Conservation (phyloP, 2,797 vertebrate genomes). For the Enteromius radiatus region DNA sequence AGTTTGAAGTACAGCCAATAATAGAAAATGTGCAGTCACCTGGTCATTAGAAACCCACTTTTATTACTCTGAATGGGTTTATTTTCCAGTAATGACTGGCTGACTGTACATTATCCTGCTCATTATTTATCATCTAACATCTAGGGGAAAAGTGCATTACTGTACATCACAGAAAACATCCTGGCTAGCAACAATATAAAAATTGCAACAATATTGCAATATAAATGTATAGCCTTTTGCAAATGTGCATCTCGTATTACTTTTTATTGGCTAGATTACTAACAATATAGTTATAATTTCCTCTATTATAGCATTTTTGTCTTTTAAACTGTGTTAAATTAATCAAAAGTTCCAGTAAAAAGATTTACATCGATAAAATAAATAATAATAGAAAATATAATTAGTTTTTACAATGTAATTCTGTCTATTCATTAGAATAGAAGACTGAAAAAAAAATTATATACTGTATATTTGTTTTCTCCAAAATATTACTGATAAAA, state of each 20-base stretch:
- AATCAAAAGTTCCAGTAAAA: not conserved
- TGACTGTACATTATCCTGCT: not conserved
- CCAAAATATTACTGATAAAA: too few species aligned
- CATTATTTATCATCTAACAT: not conserved
- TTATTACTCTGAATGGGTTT: not conserved
- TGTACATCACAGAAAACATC: not conserved
- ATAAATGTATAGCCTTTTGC: not conserved
- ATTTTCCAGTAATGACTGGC: conserved; percentile 3
- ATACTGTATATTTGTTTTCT: not conserved
- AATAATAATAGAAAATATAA: too few species aligned
- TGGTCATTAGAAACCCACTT: conserved; percentile 2
- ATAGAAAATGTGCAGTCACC: conserved; percentile 8
- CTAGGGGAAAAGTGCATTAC: not conserved
- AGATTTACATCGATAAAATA: too few species aligned
- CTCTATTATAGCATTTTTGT: not conserved
- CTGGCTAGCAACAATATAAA: not conserved
- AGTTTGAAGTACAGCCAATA: not conserved
- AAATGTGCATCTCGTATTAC: not conserved
- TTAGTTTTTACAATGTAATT: too few species aligned
- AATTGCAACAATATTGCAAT: not conserved
- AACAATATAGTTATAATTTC: not conserved
- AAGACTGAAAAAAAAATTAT: not conserved
- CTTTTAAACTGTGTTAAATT: not conserved
- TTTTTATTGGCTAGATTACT: not conserved
- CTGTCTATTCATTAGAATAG: not conserved